Base-by-base conservation (phyloP, 2,113 vertebrate species). In the Jaculus jaculus region DNA sequence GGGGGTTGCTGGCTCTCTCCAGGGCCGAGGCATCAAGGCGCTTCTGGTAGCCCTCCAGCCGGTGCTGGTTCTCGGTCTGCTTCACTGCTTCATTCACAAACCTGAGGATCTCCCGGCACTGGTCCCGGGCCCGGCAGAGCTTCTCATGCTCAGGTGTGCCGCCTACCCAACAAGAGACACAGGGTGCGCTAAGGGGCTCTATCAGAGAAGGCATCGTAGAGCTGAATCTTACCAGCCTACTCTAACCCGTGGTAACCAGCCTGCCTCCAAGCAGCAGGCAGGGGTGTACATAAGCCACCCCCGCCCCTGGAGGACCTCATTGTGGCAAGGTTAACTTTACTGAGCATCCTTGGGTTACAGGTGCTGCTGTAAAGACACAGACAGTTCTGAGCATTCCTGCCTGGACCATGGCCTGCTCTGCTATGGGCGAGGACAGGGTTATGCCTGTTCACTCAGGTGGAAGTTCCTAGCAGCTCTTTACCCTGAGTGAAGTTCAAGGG, bases 21-120 rank as follows among this genome's bases (percentile, higher is more conserved):
- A 99, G 95, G 0, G 98, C 97, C 4, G 98, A 98, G 63, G 98
- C 91, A 1, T 99, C 99, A 42, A 99, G 98, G 61, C 99, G 98
- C 80, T 99, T 99, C 96, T 99, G 99, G 97, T 99, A 99, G 39
- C 98, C 98, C 74, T 98, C 98, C 91, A 99, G 97, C 0, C 98
- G 98, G 12, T 99, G 99, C 54, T 96, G 97, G 96, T 99, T 99
- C 90, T 99, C 99, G 0, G 98, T 98, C 73, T 98, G 98, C 84
- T 99, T 98, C 84, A 99, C 99, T 0, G 98, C 98, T 96, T 99
- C 99, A 1, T 99, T 99, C 4, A 99, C 99, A 0, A 98, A 95
- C 92, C 98, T 98, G 80, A 99, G 98, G 78, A 99, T 99, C 82
- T 98, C 98, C 10, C 99, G 97, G 96, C 99, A 99, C 90, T 99